Percentiles rank a stretch among this genome's conserved stretches.
Conservation (phyloP, 2,113 vertebrate genomes). For the Oreochromis tanganicae region DNA sequence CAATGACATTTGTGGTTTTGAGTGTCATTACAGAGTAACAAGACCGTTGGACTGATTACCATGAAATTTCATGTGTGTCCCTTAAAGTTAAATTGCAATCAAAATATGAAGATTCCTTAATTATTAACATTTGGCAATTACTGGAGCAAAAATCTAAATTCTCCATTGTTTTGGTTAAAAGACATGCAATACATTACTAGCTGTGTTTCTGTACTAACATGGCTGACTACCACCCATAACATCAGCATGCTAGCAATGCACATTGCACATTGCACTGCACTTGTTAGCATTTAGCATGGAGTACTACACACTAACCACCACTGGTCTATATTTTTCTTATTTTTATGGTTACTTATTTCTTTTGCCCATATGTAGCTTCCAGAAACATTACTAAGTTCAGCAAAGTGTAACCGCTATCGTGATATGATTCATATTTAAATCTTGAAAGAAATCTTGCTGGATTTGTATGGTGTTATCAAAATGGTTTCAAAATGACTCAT, state of each 20-base stretch:
- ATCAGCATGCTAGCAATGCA: neutral
- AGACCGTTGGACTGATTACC: neutral
- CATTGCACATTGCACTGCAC: neutral
- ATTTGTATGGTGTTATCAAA: neutral
- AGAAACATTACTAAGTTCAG: neutral
- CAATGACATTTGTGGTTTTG: neutral
- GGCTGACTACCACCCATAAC: neutral
- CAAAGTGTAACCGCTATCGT: neutral
- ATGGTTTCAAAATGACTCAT: neutral
- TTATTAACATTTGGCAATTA: neutral
- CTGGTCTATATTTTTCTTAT: neutral
- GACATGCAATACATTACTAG: neutral
- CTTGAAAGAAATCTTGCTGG: neutral
- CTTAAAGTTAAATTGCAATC: neutral
- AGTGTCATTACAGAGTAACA: neutral
- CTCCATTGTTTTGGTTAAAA: neutral
- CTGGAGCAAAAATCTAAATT: neutral
- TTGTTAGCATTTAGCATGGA: neutral
- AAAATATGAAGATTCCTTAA: neutral
- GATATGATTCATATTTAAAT: neutral
- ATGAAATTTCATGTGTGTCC: neutral
- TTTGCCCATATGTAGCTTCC: neutral
- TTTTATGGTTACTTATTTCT: neutral
- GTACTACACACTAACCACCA: neutral
- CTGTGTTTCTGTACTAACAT: neutral